Percentiles rank a stretch among this genome's conserved stretches.
Evolutionary conservation across 2,888 invertebrate species (phyloP).

Genomic region (Laothoe populi): DNA sequence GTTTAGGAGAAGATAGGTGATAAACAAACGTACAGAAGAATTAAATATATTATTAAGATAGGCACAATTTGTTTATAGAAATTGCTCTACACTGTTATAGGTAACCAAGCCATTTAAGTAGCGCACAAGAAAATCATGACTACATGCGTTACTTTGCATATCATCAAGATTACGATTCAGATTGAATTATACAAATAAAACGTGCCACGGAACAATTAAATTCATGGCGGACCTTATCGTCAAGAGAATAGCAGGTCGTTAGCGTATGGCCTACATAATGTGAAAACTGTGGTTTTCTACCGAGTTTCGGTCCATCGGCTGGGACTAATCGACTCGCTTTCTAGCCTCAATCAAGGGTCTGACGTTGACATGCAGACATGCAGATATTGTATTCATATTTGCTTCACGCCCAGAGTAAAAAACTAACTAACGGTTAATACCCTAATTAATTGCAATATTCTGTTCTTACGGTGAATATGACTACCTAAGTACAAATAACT

Average conservation of each 20-base stretch:
- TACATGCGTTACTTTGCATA: no score
- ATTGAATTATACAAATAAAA: conserved; percentile 15
- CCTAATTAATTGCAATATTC: neutral
- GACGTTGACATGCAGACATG: conserved; percentile 2
- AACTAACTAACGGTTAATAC: no score
- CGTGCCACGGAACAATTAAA: conserved; percentile 20
- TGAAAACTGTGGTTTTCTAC: conserved; percentile 80
- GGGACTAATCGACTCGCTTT: conserved; percentile 65
- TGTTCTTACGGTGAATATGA: neutral
- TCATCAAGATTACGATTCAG: neutral
- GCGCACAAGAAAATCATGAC: neutral
- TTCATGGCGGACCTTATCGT: conserved; percentile 49
- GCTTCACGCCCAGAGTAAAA: neutral
- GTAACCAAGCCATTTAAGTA: neutral
- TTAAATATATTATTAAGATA: no score
- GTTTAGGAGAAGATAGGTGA: no score
- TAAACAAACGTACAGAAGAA: no score
- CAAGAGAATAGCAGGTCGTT: conserved; percentile 67
- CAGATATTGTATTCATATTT: neutral
- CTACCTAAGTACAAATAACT: neutral
- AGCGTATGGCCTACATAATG: conserved; percentile 71
- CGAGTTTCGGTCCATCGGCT: conserved; percentile 73
- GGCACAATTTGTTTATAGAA: no score
- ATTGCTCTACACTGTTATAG: no score
- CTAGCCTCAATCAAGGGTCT: conserved; percentile 59